Percentiles rank a stretch among this genome's conserved stretches.
These are phyloP conservation scores for Iphiclides podalirius DNA, from an alignment of 2,888 invertebrate species.

Conservation along the genomic window DNA sequence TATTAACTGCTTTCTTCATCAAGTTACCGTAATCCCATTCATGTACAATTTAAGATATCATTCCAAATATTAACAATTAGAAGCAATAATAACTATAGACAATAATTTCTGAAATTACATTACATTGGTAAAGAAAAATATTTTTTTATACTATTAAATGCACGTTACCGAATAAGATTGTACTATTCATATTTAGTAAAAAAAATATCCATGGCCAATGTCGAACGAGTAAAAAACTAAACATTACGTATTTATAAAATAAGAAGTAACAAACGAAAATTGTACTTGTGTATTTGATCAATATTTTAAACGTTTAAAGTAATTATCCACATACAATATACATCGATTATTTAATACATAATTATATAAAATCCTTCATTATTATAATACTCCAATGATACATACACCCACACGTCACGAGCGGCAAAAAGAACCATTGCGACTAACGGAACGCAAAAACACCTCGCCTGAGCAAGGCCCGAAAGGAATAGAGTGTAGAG, in stretches of 20 bases:
- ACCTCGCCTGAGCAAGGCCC: neutral
- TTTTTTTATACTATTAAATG: conserved; percentile 66
- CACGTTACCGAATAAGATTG: conserved; percentile 59
- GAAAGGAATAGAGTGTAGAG: no score
- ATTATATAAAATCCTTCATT: conserved; percentile 59
- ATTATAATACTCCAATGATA: conserved; percentile 31
- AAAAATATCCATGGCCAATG: conserved; percentile 42
- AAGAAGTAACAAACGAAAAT: conserved; percentile 33
- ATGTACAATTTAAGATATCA: neutral
- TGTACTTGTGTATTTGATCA: conserved; percentile 52
- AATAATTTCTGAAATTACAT: conserved; percentile 41
- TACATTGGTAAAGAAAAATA: conserved; percentile 37
- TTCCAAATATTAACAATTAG: conserved; percentile 38
- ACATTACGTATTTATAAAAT: conserved; percentile 26
- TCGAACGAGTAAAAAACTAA: conserved; percentile 18
- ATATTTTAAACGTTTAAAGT: conserved; percentile 61
- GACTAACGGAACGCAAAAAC: neutral
- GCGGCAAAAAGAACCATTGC: no score
- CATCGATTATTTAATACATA: conserved; percentile 48
- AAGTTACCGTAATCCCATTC: conserved; percentile 22
- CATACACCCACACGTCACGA: conserved; percentile 13
- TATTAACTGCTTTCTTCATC: no score
- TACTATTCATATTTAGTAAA: conserved; percentile 47
- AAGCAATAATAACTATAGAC: conserved; percentile 27
- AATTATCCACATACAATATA: conserved; percentile 67